A percentile compares a stretch with the other conserved stretches of the same genome.
Evolutionary conservation across 2,113 vertebrate species (phyloP).

Genomic region (Donacobius atricapilla): DNA sequence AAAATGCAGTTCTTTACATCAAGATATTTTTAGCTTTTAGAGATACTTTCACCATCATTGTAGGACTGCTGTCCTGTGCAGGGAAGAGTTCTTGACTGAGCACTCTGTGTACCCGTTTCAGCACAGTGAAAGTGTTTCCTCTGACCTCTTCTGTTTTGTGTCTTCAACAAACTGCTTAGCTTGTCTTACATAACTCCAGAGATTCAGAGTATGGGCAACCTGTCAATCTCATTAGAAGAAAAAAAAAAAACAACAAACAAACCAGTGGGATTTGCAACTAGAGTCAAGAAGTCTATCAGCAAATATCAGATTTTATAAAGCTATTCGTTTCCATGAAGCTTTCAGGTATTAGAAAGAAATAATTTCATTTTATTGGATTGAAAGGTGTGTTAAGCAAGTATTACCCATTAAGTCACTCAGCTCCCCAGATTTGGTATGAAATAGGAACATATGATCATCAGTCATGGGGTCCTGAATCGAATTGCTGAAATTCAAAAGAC

Average conservation of each 20-base stretch:
- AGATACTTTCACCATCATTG: neutral
- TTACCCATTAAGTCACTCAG: neutral
- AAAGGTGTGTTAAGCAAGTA: neutral
- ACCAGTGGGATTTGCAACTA: neutral
- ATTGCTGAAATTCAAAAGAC: neutral
- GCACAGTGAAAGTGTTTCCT: neutral
- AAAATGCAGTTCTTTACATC: neutral
- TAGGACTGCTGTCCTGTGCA: accelerated
- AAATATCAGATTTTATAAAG: neutral
- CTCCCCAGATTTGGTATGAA: neutral
- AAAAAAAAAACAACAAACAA: neutral
- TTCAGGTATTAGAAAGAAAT: neutral
- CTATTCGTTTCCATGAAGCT: neutral
- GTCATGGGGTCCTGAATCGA: neutral
- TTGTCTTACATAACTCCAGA: neutral
- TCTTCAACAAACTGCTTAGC: neutral
- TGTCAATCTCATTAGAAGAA: neutral
- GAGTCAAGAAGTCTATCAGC: neutral
- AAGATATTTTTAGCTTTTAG: neutral
- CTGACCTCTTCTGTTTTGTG: neutral
- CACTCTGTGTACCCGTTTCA: neutral
- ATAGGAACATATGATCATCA: neutral
- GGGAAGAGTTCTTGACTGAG: neutral
- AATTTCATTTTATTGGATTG: neutral
- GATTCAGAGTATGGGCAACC: neutral